Percentiles rank a stretch among this genome's conserved stretches.
Evolutionary conservation across 2,888 invertebrate genomes (phyloP).

Genomic region (Hetaerina titia): DNA sequence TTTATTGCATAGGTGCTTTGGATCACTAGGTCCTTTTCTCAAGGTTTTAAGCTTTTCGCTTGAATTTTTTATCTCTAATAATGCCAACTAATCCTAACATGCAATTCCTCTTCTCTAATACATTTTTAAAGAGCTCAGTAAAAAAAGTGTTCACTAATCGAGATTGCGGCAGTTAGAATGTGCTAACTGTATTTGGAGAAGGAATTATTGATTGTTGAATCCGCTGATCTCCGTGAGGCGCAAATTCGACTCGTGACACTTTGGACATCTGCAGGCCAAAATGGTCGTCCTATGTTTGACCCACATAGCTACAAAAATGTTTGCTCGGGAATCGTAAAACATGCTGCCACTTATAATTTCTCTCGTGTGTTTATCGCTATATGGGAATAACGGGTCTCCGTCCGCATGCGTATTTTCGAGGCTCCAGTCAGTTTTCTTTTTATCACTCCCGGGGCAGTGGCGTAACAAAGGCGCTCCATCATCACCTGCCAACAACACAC

Average conservation of each 20-base stretch:
- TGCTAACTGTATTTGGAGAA: no score
- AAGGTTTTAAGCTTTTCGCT: no score
- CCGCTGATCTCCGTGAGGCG: no score
- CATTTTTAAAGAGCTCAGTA: no score
- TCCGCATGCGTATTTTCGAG: background rate
- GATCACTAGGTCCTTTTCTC: no score
- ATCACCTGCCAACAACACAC: background rate
- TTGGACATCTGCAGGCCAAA: background rate
- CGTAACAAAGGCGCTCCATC: background rate
- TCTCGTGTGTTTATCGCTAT: constrained; percentile 21
- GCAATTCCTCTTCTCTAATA: no score
- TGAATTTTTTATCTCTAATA: no score
- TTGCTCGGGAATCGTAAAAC: background rate
- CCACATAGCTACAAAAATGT: background rate
- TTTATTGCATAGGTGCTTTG: no score
- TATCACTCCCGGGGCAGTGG: background rate
- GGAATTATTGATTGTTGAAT: no score
- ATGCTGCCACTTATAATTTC: background rate
- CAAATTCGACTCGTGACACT: background rate
- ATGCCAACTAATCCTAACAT: no score
- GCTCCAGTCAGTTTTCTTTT: background rate
- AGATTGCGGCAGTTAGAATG: no score
- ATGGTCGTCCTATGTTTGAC: background rate
- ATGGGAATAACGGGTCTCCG: constrained; percentile 15
- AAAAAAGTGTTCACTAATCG: no score